Evolutionary conservation across 2,113 vertebrate genomes (phyloP), one percentile per base, ranked within the genome.

Genomic region (Kryptolebias marmoratus): DNA sequence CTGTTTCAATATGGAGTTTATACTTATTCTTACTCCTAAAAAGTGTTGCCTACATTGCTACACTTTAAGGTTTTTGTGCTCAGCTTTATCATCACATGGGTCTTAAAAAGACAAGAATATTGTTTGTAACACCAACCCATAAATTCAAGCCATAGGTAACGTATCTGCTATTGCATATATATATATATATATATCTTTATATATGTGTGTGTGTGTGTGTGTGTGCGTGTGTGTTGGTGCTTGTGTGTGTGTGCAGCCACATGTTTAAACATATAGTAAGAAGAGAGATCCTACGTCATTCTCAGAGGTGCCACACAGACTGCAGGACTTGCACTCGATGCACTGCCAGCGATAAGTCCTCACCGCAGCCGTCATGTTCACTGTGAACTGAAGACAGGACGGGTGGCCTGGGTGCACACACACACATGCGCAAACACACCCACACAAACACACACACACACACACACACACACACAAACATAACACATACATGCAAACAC

Each of bases 351-450:
- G 96, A 87, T 97, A 97, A 62, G 96, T 97, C 85, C 96, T 93
- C 86, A 97, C 96, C 0, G 96, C 96, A 0, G 96, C 96, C 0
- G 96, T 96, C 96, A 97, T 97, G 88, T 97, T 97, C 87, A 96
- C 95, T 18, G 96, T 97, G 91, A 97, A 97, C 93, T 97, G 96
- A 92, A 97, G 93, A 92, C 96, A 97, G 31, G 96, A 97, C 4
- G 96, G 96, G 88, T 97, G 96, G 80, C 96, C 96, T 97, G 93
- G 71, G 83, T 76, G 64, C 79, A 78, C 86, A 85, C 83, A 84
- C 77, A 82, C 79, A 79, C 60, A 77, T 65, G 71, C 73, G 75
- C 71, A 58, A 57, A 81, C 69, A 75, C 67, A 53, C 62, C 67
- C 47, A 49, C 68, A 64, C 71, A 45, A 74, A 54, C 71, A 70